These are phyloP conservation scores for Notiomystis cincta DNA, from an alignment of 2,113 vertebrate genomes.

Conservation along the genomic window DNA sequence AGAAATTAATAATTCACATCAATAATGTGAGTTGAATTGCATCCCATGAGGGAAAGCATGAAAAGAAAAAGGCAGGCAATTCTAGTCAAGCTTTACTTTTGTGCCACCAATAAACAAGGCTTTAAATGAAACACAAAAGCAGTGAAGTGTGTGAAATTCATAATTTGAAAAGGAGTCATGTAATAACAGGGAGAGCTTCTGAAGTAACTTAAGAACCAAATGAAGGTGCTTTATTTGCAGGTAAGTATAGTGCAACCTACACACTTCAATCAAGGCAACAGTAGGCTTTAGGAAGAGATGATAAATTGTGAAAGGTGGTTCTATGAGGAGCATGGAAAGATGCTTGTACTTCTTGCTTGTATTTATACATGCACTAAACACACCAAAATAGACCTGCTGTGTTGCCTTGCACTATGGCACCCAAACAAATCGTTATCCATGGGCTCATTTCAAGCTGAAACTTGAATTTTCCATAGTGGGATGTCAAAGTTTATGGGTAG, in stretches of 20 bases:
- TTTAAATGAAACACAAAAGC: constrained; percentile 21
- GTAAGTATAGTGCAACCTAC: constrained; percentile 49
- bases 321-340: neutral
- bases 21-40: neutral
- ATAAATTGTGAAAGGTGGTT: constrained; percentile 20
- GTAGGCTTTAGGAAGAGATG: constrained; percentile 29
- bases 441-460: neutral
- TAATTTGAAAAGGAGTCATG: neutral
- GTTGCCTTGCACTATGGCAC: neutral
- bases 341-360: neutral
- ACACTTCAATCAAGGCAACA: constrained; percentile 51
- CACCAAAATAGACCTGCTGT: neutral
- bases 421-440: neutral
- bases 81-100: neutral
- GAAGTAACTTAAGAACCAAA: constrained; percentile 16
- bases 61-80: neutral
- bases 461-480: neutral
- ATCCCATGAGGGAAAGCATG: neutral
- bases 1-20: neutral
- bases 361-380: constrained; percentile 26
- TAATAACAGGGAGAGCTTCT: constrained; percentile 9
- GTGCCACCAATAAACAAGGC: neutral
- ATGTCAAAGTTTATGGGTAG: neutral
- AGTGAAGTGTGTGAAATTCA: neutral
- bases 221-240: constrained; percentile 45